Base-by-base conservation (phyloP, 2,888 invertebrate species). In the Nysson spinosus region DNA sequence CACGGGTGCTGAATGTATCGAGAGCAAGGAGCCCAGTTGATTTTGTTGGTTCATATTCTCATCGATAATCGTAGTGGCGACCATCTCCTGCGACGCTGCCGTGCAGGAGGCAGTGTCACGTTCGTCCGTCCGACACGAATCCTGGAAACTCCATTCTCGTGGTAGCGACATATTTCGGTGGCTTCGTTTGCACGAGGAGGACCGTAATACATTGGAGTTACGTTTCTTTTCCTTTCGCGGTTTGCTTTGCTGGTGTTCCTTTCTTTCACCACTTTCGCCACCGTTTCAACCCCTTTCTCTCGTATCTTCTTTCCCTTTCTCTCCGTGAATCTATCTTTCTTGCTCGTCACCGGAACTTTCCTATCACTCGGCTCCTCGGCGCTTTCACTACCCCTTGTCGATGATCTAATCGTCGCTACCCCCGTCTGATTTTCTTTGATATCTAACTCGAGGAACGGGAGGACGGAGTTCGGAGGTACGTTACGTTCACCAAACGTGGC, bases 1-100 rank as follows among this genome's bases (percentile, higher is more conserved):
- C 49, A 83, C 87, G 14, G 93, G 93, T 0, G 93, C 93, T 4
- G 93, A 93, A 76, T 92, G 92, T 69, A 93, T 90, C 9, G 93
- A 93, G 80, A 92, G 88, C 39, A 92, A 82, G 0, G 93, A 93
- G 0, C 92, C 91, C 3, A 89, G 88, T 72, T 88, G 88, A 37
- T 90, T 90, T 88, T 89, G 87, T 12, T 83, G 83, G 76, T 82
- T 81, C 84, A 83, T 83, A 66, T 85, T 85, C 75, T 85, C 87
- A 75, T 87, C 83, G 79, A 83, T 84, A 62, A 78, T 71, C 57
- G 79, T 76, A 74, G 81, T 75, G 66, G 70, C 76, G 76, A 78
- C 78, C 79, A 79, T 77, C 75, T 85, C 86, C 81, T 84, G 85
- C 72, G 83, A 84, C 79, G 82, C 68, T 65, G 75, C 65, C 68